Percentiles rank a stretch among this genome's conserved stretches.
phyloP scores from a whole-genome alignment of 2,888 invertebrate genomes.

The Agrenia bidenticulata region DNA sequence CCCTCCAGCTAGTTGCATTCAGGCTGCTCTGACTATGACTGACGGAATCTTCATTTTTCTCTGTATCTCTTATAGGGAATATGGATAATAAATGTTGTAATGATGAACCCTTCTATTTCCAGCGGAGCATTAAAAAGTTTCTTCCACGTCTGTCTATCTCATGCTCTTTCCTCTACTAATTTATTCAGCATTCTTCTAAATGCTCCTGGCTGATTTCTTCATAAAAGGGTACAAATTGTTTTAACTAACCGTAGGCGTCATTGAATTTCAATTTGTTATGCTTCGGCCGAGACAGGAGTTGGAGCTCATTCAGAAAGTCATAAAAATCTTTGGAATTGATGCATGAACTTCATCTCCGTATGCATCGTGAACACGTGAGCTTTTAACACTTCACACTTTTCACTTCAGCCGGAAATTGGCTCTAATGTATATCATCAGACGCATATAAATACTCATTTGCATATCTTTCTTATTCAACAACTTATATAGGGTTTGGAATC shows the following conservation, averaged over 20 bases:
- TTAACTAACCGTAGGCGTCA: constrained; percentile 6
- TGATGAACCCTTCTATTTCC: background rate
- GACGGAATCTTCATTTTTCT: constrained; percentile 3
- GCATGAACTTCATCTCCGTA: constrained; percentile 2
- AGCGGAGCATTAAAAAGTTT: background rate
- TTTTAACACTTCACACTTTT: constrained; percentile 21
- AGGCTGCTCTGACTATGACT: background rate
- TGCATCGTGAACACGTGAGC: background rate
- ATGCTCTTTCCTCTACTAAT: background rate
- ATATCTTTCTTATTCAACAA: too few relatives aligned
- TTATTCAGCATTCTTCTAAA: background rate
- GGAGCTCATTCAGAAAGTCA: constrained; percentile 20
- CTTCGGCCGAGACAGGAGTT: constrained; percentile 4
- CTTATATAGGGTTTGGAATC: too few relatives aligned
- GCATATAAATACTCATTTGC: too few relatives aligned
- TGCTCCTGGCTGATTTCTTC: constrained; percentile 11
- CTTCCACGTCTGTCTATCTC: background rate
- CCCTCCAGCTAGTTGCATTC: background rate
- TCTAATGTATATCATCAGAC: background rate
- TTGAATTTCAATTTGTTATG: constrained; percentile 16
- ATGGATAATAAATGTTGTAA: background rate
- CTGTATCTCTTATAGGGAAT: background rate
- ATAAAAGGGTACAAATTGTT: background rate
- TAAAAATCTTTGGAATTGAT: constrained; percentile 18
- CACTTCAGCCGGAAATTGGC: constrained; percentile 18